Base-by-base conservation (phyloP, 2,797 vertebrate genomes). In the Synaphobranchus kaupii region DNA sequence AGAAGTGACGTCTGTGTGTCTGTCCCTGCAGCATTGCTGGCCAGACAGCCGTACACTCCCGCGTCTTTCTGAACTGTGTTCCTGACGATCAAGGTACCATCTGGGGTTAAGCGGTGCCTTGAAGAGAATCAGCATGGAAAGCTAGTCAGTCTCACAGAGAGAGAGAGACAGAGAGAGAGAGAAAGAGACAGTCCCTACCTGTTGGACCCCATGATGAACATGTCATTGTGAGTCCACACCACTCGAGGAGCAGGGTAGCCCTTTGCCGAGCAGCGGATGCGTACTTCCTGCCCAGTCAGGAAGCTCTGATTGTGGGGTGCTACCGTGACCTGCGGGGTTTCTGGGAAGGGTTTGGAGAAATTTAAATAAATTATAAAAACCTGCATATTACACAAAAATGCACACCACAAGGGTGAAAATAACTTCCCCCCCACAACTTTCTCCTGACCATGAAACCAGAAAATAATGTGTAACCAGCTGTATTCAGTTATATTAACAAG, bases 1-100 rank as follows among this genome's bases (percentile, higher is more conserved):
- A 99, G 95, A 20, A 86, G 92, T 56, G 98, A 97, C 20, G 89
- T 95, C 90, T 97, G 93, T 31, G 96, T 93, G 90, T 97, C 96
- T 15, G 96, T 98, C 88, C 99, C 98, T 15, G 98, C 99, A 85
- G 92, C 90, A 89, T 98, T 99, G 94, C 97, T 98, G 88, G 97
- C 98, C 90, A 99, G 93, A 89, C 98, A 99, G 86, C 96, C 96
- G 60, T 99, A 99, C n/a, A 94, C 82, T n/a, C 99, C 99, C 89
- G 94, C 96, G 89, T 99, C 98, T 90, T 95, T 97, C 85, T 93
- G 92, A 92, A 94, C 84, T 48, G 94, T 92, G 90, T 96, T 97
- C 92, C 92, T 97, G 89, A 99, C 96, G 76, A 97, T 88, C 91
- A 99, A 94, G 3, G 96, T 95, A 13, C 99, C 98, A 91, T 98